These are phyloP conservation scores for Xiphophorus maculatus DNA, from an alignment of 2,113 vertebrate species.

Conservation along the genomic window DNA sequence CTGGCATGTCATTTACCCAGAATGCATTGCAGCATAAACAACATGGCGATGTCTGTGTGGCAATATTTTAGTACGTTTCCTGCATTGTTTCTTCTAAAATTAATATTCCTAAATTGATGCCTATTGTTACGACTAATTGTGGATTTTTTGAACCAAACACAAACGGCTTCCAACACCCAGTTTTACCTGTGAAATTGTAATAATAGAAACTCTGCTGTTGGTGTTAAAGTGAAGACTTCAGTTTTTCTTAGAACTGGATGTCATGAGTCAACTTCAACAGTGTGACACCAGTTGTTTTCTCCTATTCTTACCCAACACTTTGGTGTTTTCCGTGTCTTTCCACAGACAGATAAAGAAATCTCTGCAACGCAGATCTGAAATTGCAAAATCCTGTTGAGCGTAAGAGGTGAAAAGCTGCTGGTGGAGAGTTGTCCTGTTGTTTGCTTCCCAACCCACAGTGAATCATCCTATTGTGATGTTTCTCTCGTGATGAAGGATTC, in stretches of 20 bases:
- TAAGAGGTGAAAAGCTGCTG: slow-evolving; percentile 47
- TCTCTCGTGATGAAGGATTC: slow-evolving; percentile 13
- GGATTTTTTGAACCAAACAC: no score
- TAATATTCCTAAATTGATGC: no score
- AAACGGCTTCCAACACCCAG: background rate
- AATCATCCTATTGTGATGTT: slow-evolving; percentile 48
- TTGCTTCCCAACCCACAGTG: slow-evolving; percentile 32
- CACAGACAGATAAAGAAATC: background rate
- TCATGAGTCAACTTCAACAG: no score
- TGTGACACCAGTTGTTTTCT: no score
- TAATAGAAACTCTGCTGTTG: background rate
- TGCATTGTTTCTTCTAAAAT: no score
- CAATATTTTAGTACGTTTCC: no score
- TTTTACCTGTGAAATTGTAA: slow-evolving; percentile 8
- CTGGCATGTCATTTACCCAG: no score
- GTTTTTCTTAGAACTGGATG: background rate
- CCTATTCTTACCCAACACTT: background rate
- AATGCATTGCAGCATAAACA: no score
- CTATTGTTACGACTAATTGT: no score
- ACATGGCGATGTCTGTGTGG: no score
- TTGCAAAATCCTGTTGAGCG: slow-evolving; percentile 10
- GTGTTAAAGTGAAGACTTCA: background rate
- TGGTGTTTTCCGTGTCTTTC: background rate
- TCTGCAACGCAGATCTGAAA: slow-evolving; percentile 1
- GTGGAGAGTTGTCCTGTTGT: slow-evolving; percentile 26